Evolutionary conservation across 2,113 vertebrate genomes (phyloP).

Genomic region (Empidonax traillii): DNA sequence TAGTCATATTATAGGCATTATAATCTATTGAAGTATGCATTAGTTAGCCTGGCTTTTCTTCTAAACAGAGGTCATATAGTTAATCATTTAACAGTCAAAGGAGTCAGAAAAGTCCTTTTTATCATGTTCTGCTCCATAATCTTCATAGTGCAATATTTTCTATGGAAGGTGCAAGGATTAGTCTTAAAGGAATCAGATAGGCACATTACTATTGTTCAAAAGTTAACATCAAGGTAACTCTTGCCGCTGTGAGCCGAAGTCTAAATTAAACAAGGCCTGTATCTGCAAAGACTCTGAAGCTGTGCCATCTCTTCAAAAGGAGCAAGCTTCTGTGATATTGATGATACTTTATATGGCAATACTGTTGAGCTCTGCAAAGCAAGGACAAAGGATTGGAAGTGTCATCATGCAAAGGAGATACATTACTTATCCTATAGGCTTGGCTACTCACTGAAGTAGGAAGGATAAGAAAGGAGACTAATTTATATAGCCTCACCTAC

Average conservation of each 20-base stretch:
- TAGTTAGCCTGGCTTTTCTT: constrained; percentile 51
- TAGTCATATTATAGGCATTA: not conserved
- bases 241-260: not conserved
- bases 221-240: not conserved
- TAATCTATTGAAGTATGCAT: not conserved
- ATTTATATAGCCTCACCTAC: not conserved
- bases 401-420: not conserved
- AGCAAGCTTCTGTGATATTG: not conserved
- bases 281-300: not conserved
- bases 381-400: not conserved
- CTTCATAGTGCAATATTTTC: not conserved
- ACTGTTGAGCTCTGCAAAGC: not conserved
- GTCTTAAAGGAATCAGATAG: not conserved
- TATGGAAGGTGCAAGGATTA: not conserved
- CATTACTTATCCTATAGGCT: not conserved
- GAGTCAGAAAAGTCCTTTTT: constrained; percentile 18
- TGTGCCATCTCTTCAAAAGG: not conserved
- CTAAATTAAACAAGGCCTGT: not conserved
- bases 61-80: constrained; percentile 22
- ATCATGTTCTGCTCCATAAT: constrained; percentile 40
- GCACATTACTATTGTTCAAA: not conserved
- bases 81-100: constrained; percentile 50
- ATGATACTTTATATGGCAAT: not conserved
- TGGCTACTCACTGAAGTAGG: not conserved
- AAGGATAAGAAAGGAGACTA: not conserved